Conservation (phyloP, 2,113 vertebrate species). For the Pteropus alecto region DNA sequence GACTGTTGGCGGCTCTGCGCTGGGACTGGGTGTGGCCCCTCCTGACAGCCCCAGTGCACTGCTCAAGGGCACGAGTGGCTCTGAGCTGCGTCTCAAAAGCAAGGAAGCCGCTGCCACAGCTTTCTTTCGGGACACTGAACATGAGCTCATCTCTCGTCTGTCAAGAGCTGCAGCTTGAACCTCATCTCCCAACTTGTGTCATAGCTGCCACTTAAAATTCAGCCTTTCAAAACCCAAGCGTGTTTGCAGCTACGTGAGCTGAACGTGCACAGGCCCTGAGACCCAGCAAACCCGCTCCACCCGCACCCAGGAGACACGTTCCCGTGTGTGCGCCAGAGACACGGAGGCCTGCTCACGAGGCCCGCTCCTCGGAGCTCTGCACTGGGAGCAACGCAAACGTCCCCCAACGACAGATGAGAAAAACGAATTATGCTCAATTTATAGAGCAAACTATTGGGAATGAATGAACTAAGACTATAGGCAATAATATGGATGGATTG, state of each 20-base stretch:
- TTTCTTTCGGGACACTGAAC: background rate
- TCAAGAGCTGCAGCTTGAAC: background rate
- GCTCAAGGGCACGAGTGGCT: conserved; percentile 75
- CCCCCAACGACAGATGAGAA: fast-evolving
- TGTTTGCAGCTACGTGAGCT: background rate
- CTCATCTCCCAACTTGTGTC: background rate
- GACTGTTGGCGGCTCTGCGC: conserved; percentile 76
- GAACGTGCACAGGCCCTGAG: fast-evolving
- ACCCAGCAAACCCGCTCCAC: fast-evolving
- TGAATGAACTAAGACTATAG: fast-evolving
- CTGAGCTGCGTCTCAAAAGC: conserved; percentile 56
- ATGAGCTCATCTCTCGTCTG: background rate
- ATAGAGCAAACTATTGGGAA: background rate
- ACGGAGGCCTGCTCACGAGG: no score
- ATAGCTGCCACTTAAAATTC: background rate
- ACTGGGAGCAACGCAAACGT: no score
- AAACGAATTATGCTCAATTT: no score
- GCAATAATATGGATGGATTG: background rate
- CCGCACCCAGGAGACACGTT: fast-evolving
- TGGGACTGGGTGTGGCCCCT: conserved; percentile 76
- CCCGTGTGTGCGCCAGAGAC: fast-evolving
- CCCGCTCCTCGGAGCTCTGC: fast-evolving
- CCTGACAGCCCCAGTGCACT: conserved; percentile 73
- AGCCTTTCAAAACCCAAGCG: background rate
- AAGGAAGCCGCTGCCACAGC: background rate